Base-by-base conservation (phyloP, 2,888 invertebrate genomes). In the Drosophila mercatorum region DNA sequence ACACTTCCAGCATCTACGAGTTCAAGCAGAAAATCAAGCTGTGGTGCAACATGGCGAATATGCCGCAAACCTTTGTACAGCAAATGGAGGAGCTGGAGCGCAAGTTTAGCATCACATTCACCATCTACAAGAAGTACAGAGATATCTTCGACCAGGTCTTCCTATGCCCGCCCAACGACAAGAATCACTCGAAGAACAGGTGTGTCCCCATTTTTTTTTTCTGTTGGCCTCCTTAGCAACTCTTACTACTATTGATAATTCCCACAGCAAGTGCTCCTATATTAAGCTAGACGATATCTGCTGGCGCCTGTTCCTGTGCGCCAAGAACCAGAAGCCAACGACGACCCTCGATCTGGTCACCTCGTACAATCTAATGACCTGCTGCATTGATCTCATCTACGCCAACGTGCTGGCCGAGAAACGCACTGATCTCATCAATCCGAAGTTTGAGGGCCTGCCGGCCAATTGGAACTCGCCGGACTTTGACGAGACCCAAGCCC, bases 11-110 rank as follows among this genome's bases (percentile, higher is more conserved):
- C 91, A 94, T 99, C 72, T 96, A 97, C 72, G 97, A 98, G 89
- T 99, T 99, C 93, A 98, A 99, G 91, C 95, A 95, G 77, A 98
- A 98, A 94, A 98, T 98, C 90, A 96, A 97, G 91, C 96, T 96
- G 90, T 99, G 99, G 99, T 96, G 97, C 71, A 97, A 98, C 88
- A 98, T 99, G 98, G 96, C 97, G 1, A 96, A 96, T 77, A 95
- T 98, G 93, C 95, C 97, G 0, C 95, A 95, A 81, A 96, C 97
- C 66, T 97, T 98, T 91, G 94, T 96, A 70, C 95, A 95, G 53
- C 97, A 97, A 92, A 96, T 99, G 66, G 96, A 97, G 71, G 95
- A 96, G 71, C 93, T 99, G 67, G 97, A 99, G 90, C 95, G 96
- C 65, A 98, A 97, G 91, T 98, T 99, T 94, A 96, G 97, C 56